A percentile compares a stretch with the other conserved stretches of the same genome.
Conservation (phyloP, 2,113 vertebrate species). For the Vidua macroura region DNA sequence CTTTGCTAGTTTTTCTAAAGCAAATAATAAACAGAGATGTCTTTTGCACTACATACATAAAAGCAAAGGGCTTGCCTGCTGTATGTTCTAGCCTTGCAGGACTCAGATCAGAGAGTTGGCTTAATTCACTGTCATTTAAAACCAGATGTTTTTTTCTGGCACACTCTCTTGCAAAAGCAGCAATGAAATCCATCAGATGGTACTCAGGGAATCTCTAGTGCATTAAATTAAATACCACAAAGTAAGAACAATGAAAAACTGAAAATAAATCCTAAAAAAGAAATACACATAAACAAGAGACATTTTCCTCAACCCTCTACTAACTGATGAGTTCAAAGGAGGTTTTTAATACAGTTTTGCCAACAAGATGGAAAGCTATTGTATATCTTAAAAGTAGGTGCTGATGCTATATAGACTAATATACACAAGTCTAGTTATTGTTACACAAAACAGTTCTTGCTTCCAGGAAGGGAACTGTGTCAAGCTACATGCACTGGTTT, state of each 20-base stretch:
- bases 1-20: slow-evolving; percentile 26
- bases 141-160: slow-evolving; percentile 53
- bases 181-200: slow-evolving; percentile 34
- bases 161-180: slow-evolving; percentile 26
- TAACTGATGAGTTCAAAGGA: neutral
- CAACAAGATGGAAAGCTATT: neutral
- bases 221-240: slow-evolving; percentile 6
- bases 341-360: neutral
- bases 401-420: neutral
- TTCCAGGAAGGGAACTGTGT: neutral
- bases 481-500: neutral
- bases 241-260: slow-evolving; percentile 17
- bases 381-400: neutral
- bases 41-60: neutral
- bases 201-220: slow-evolving; percentile 6
- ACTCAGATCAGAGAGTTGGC: slow-evolving; percentile 45
- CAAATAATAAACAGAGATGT: slow-evolving; percentile 41
- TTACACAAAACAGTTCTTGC: neutral
- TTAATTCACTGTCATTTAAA: slow-evolving; percentile 53
- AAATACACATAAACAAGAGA: neutral
- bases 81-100: neutral
- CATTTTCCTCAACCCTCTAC: neutral
- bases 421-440: neutral
- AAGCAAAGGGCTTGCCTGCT: slow-evolving; percentile 15
- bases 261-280: slow-evolving; percentile 25